These are phyloP conservation scores for Synanthedon andrenaeformis DNA, from an alignment of 2,888 invertebrate genomes.

Conservation along the genomic window DNA sequence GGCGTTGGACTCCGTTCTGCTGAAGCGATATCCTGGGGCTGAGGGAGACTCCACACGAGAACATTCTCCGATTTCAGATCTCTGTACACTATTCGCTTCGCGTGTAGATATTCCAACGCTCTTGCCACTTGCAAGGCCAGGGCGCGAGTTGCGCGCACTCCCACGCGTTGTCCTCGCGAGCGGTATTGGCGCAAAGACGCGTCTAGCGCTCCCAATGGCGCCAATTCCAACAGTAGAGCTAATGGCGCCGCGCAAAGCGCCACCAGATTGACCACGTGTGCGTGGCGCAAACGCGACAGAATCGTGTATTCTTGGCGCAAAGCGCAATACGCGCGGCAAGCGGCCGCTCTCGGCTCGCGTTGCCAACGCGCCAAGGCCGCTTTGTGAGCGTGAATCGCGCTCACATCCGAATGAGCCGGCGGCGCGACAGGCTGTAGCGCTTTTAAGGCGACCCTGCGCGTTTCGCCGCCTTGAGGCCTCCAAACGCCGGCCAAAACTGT, in stretches of 20 bases:
- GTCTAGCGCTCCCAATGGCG: constrained; percentile 92
- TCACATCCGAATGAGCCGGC: constrained; percentile 31
- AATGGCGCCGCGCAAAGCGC: constrained; percentile 92
- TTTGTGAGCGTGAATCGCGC: constrained; percentile 48
- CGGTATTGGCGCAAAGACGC: constrained; percentile 85
- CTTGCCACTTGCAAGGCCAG: constrained; percentile 91
- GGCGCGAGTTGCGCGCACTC: constrained; percentile 84
- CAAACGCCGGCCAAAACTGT: constrained; percentile 91
- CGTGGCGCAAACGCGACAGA: constrained; percentile 84
- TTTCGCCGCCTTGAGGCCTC: constrained; percentile 63
- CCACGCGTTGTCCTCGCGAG: constrained; percentile 84
- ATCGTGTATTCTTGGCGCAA: constrained; percentile 95
- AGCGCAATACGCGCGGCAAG: constrained; percentile 96
- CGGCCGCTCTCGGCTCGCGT: constrained; percentile 90
- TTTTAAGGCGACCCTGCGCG: constrained; percentile 88
- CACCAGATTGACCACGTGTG: constrained; percentile 91
- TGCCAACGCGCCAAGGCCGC: constrained; percentile 92
- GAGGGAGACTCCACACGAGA: constrained; percentile 96
- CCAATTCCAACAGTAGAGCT: constrained; percentile 88
- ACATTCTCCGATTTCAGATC: constrained; percentile 95
- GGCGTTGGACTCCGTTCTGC: constrained; percentile 67
- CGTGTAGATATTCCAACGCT: constrained; percentile 95
- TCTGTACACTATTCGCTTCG: constrained; percentile 91
- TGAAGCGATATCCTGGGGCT: constrained; percentile 71
- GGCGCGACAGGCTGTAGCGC: constrained; percentile 96